These are phyloP conservation scores for Collichthys lucidus DNA, from an alignment of 2,113 vertebrate genomes.

Conservation along the genomic window DNA sequence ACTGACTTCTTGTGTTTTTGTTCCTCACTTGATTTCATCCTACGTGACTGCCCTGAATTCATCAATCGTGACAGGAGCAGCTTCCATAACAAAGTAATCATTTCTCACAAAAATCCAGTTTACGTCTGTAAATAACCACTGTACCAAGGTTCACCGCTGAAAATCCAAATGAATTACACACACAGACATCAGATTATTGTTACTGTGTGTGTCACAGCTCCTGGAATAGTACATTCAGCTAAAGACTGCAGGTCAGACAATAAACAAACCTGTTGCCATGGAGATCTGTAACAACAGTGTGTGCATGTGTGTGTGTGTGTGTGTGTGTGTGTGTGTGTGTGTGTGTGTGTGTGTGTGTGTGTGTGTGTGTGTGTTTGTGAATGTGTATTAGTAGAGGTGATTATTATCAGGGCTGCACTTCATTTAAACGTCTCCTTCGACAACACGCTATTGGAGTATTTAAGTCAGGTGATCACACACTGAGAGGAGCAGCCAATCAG, in stretches of 20 bases:
- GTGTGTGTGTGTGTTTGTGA: conserved; percentile 15
- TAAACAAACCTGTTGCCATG: conserved; percentile 16
- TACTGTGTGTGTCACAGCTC: background rate
- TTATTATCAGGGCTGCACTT: conserved; percentile 12
- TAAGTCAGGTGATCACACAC: background rate
- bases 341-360: conserved; percentile 19
- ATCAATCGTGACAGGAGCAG: too few species aligned
- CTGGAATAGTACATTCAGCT: conserved; percentile 7
- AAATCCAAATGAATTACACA: too few species aligned
- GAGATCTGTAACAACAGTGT: background rate
- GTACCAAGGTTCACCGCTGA: too few species aligned
- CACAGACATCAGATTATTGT: background rate
- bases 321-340: background rate
- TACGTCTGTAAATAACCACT: too few species aligned
- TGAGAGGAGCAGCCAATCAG: background rate
- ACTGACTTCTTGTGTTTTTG: too few species aligned
- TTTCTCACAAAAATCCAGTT: too few species aligned
- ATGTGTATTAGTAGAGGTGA: background rate
- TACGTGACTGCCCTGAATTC: too few species aligned
- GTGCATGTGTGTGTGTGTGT: too few species aligned
- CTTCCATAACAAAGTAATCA: too few species aligned
- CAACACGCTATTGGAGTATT: background rate
- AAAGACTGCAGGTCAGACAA: conserved; percentile 18
- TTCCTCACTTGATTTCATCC: too few species aligned
- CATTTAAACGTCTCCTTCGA: background rate